Evolutionary conservation across 2,113 vertebrate species (phyloP), one percentile per base, ranked within the genome.

Genomic region (Zapornia atra): DNA sequence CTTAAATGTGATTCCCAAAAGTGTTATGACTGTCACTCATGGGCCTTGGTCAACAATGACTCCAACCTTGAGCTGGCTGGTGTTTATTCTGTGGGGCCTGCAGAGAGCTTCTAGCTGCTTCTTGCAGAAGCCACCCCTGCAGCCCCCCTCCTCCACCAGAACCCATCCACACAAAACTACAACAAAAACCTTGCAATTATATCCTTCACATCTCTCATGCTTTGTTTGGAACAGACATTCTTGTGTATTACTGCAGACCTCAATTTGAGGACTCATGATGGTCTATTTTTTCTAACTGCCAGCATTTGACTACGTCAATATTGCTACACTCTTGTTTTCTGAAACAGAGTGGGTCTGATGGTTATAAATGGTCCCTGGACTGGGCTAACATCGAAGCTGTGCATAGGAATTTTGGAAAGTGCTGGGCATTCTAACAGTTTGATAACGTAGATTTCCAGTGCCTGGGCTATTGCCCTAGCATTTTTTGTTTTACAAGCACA

Each of bases 341-440:
- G 50, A 80, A 76, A 50, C 10, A 71, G 29, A 70, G 71, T 31
- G 13, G 3, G 44, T 6, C 6, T 79, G 20, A 34, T 2, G 16
- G 13, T 42, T 54, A n/a, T 60, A 48, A 72, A 71, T 50, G 59
- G 44, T 54, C 26, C 33, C 26, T 72, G 25, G 21, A 51, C 24
- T 40, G 40, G 38, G 10, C 15, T 70, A 56, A 66, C 0, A 0
- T 17, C 2, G 12, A 48, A 63, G 51, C 5, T 40, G 12, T 31
- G 13, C n/a, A 19, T 63, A 72, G 68, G 28, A 72, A 72, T 69
- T 78, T n/a, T 40, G 16, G 18, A 31, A 66, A 71, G 7, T 26
- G 26, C 14, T 88, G 29, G 11, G 3, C 21, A 33, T 53, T 68
- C 42, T 63, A 86, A 68, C 9, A 42, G 26, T 82, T 14, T 73